A percentile compares a stretch with the other conserved stretches of the same genome.
phyloP scores from a whole-genome alignment of 2,888 invertebrate genomes.

The Zygogramma bicolorata region DNA sequence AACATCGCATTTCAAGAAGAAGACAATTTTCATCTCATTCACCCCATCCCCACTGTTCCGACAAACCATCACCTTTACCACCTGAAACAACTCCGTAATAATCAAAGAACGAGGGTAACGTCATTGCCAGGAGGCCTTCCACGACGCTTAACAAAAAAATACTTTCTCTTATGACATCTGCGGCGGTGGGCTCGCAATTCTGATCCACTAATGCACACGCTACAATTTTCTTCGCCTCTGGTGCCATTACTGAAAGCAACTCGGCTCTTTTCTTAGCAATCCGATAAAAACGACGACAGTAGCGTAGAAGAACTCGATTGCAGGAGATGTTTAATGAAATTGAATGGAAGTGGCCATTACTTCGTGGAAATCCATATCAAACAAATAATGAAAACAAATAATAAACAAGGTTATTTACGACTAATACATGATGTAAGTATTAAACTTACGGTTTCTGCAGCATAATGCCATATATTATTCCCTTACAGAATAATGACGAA shows the following conservation, averaged over 20 bases:
- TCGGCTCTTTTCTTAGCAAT: conserved; percentile 10
- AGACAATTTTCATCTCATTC: neutral
- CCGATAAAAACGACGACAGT: neutral
- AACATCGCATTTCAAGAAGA: neutral
- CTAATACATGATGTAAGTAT: too few relatives aligned
- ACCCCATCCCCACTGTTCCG: neutral
- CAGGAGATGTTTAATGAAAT: neutral
- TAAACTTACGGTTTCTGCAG: too few relatives aligned
- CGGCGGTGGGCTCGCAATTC: neutral
- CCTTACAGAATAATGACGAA: too few relatives aligned
- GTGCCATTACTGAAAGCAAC: conserved; percentile 17
- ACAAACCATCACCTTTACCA: neutral
- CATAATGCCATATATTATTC: too few relatives aligned
- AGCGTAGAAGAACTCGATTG: neutral
- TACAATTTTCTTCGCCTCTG: conserved; percentile 17
- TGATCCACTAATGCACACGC: conserved; percentile 24
- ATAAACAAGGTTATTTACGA: too few relatives aligned
- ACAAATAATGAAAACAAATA: too few relatives aligned
- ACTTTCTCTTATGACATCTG: neutral
- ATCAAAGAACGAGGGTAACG: neutral
- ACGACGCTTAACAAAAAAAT: conserved; percentile 12
- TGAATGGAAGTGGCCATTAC: too few relatives aligned
- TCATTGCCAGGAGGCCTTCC: neutral
- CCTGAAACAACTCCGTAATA: neutral
- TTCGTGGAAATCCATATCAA: too few relatives aligned